Evolutionary conservation across 2,888 invertebrate species (phyloP).

Genomic region (Phania funesta): DNA sequence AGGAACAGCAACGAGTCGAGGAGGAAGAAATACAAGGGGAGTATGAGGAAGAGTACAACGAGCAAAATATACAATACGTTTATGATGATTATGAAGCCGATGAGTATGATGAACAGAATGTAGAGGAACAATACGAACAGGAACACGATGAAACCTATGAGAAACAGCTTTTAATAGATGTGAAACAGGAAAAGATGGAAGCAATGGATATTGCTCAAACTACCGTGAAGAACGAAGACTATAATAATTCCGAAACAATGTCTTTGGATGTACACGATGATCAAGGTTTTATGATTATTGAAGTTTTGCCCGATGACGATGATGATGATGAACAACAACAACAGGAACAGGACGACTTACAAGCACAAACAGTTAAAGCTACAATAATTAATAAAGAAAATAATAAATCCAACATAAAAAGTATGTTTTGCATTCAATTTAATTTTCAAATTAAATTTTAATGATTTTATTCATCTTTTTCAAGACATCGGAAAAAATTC

Average conservation of each 20-base stretch:
- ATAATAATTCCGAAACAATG: slow-evolving; percentile 81
- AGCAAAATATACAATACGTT: slow-evolving; percentile 42
- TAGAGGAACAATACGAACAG: slow-evolving; percentile 20
- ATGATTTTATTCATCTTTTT: slow-evolving; percentile 11
- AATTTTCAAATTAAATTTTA: not conserved
- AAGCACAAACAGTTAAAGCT: not conserved
- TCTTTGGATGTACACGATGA: slow-evolving; percentile 87
- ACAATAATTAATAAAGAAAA: not conserved
- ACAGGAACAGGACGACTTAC: slow-evolving; percentile 38
- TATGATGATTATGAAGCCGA: slow-evolving; percentile 52
- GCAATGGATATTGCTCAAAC: not conserved
- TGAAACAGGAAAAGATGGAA: slow-evolving; percentile 38
- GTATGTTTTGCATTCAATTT: not conserved
- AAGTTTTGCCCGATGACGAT: slow-evolving; percentile 90
- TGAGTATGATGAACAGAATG: slow-evolving; percentile 72
- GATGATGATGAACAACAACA: slow-evolving; percentile 80
- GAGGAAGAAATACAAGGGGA: slow-evolving; percentile 69
- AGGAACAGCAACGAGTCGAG: slow-evolving; percentile 73
- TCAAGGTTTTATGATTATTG: slow-evolving; percentile 93
- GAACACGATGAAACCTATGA: not conserved
- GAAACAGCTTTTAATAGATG: not conserved
- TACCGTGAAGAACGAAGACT: slow-evolving; percentile 78
- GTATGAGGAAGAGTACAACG: slow-evolving; percentile 72
- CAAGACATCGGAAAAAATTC: slow-evolving; percentile 13
- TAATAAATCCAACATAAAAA: not conserved